Evolutionary conservation across 2,113 vertebrate species (phyloP).

Genomic region (Oreocharis arfaki): DNA sequence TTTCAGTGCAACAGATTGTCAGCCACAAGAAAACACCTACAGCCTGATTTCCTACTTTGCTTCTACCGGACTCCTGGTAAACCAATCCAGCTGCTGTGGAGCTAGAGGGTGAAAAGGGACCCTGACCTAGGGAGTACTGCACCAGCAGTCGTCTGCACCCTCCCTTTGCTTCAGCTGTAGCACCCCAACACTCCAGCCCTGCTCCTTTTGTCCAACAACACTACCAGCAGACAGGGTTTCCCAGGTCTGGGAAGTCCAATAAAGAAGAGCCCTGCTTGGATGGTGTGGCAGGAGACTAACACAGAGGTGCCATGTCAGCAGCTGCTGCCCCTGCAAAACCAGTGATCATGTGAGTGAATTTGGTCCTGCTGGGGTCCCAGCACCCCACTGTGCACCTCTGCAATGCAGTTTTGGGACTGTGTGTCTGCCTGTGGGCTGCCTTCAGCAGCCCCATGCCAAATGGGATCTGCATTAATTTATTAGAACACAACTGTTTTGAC

Average conservation of each 20-base stretch:
- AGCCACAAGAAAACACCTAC: not conserved
- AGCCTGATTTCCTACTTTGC: not conserved
- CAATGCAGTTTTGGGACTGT: not conserved
- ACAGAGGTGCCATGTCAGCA: fast-evolving
- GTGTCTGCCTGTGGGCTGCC: not conserved
- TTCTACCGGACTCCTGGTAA: not conserved
- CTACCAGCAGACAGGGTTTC: not conserved
- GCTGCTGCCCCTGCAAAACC: not conserved
- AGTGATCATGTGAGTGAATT: not conserved
- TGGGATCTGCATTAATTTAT: not conserved
- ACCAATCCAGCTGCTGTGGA: not conserved
- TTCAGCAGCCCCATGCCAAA: not conserved
- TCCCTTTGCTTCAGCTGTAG: not conserved
- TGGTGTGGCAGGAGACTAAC: fast-evolving
- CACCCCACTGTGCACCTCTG: not conserved
- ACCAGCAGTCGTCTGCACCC: not conserved
- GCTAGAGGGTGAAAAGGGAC: not conserved
- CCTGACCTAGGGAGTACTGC: not conserved
- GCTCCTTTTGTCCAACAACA: not conserved
- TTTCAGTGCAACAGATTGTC: not conserved
- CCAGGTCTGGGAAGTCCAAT: not conserved
- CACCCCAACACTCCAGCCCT: not conserved
- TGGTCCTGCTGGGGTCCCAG: not conserved
- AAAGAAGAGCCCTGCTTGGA: not conserved
- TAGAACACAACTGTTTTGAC: not conserved